These are phyloP conservation scores for Drosophila parvula DNA, from an alignment of 1,140 invertebrate species.

Conservation along the genomic window DNA sequence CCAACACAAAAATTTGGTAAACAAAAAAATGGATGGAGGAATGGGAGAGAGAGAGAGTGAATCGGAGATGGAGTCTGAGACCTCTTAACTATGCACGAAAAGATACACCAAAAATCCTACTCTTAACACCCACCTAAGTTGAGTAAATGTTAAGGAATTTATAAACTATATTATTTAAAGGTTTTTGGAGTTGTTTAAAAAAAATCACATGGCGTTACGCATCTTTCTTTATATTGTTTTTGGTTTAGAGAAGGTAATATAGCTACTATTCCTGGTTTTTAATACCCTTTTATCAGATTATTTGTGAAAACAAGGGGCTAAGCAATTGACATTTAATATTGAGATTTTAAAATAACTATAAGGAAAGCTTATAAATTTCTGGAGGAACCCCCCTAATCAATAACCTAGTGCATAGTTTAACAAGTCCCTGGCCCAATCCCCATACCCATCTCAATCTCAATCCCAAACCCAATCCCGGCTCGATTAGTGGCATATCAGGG, in stretches of 20 bases:
- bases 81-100: constrained; percentile 7
- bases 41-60: background rate
- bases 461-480: constrained; percentile 11
- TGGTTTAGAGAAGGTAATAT: no score
- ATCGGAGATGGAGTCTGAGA: background rate
- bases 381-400: no score
- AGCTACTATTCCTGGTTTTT: background rate
- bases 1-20: constrained; percentile 20
- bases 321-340: background rate
- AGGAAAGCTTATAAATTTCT: no score
- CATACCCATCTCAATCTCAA: background rate
- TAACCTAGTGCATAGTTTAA: background rate
- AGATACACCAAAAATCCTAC: background rate
- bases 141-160: no score
- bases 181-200: no score
- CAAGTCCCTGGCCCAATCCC: background rate
- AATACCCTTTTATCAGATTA: background rate
- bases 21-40: background rate
- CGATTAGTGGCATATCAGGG: constrained; percentile 36
- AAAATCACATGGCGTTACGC: background rate
- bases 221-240: no score
- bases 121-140: background rate
- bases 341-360: no score
- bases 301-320: background rate
- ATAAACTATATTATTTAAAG: no score